Base-by-base conservation (phyloP, 2,113 vertebrate genomes). In the Aldabrachelys gigantea region DNA sequence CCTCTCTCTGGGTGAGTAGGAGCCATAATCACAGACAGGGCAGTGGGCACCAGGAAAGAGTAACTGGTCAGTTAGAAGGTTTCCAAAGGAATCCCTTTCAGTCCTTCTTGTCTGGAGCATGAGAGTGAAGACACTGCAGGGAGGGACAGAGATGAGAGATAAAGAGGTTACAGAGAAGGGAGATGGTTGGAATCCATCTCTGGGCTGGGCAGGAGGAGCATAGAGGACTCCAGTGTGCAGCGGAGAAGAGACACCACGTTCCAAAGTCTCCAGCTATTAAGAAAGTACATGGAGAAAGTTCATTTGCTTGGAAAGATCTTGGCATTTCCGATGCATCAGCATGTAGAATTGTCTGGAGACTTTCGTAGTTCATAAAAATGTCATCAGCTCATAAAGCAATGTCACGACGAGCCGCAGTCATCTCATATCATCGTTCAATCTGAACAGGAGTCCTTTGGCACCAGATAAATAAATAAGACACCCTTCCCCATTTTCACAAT, bases 351-450 rank as follows among this genome's bases (percentile, higher is more conserved):
- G 6, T 91, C 92, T 80, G 35, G 92, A 94, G 96, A 76, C 85
- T 96, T 91, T 84, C 92, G 92, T 94, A n/a, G 92, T 97, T 89
- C 82, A 3, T 98, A 98, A 98, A 98, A 97, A 93, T 97, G 98
- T 98, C 98, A 98, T 91, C 96, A 96, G 92, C 95, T 98, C 91
- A 2, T 98, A 98, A 98, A 97, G 89, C 93, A 80, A 82, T 84
- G 76, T 89, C 97, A 89, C 97, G 97, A 98, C 94, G 91, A 98
- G 98, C 94, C 96, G 80, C 86, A 89, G 85, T 31, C 88, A 82
- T 84, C 88, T 91, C 89, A 69, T 97, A 95, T 96, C 94, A 27
- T 88, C 44, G 87, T 27, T 92, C 78, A 82, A 96, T 96, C 92
- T 95, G 87, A 90, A 95, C 89, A 88, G 91, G 96, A 97, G 95